Evolutionary conservation across 2,113 vertebrate genomes (phyloP).

Genomic region (Nothobranchius kuhntae): DNA sequence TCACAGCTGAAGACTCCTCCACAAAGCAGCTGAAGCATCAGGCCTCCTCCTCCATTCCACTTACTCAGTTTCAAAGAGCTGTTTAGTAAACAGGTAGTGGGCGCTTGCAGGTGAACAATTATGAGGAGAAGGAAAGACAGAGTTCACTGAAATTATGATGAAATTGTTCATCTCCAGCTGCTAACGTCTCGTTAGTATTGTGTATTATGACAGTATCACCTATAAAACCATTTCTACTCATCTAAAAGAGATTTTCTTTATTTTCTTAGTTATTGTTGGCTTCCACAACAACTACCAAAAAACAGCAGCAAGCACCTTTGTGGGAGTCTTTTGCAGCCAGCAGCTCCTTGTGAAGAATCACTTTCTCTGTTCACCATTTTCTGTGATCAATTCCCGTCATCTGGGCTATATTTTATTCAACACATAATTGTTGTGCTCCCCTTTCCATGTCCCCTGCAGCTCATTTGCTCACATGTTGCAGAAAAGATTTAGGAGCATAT

Average conservation of each 20-base stretch:
- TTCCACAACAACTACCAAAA: neutral
- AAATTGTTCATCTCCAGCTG: neutral
- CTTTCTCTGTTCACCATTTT: slow-evolving; percentile 55
- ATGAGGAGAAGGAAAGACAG: neutral
- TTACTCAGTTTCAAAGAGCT: neutral
- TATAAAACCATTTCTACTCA: too few species aligned
- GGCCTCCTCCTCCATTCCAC: neutral
- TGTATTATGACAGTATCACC: too few species aligned
- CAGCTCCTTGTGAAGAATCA: slow-evolving; percentile 60
- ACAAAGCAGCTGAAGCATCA: neutral
- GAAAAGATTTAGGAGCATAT: slow-evolving; percentile 40
- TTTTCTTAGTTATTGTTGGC: neutral
- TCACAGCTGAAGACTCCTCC: neutral
- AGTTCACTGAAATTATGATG: neutral
- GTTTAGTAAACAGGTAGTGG: neutral
- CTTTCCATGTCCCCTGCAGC: slow-evolving; percentile 23
- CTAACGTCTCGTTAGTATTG: neutral
- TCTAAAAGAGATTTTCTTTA: too few species aligned
- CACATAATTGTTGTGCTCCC: slow-evolving; percentile 52
- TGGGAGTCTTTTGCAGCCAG: slow-evolving; percentile 49
- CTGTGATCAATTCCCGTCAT: slow-evolving; percentile 67
- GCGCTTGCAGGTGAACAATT: neutral
- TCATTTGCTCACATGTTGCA: slow-evolving; percentile 46
- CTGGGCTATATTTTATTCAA: slow-evolving; percentile 72
- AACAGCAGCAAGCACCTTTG: slow-evolving; percentile 41